These are phyloP conservation scores for Apodemus agrarius DNA, from an alignment of 2,797 vertebrate species.

Conservation along the genomic window DNA sequence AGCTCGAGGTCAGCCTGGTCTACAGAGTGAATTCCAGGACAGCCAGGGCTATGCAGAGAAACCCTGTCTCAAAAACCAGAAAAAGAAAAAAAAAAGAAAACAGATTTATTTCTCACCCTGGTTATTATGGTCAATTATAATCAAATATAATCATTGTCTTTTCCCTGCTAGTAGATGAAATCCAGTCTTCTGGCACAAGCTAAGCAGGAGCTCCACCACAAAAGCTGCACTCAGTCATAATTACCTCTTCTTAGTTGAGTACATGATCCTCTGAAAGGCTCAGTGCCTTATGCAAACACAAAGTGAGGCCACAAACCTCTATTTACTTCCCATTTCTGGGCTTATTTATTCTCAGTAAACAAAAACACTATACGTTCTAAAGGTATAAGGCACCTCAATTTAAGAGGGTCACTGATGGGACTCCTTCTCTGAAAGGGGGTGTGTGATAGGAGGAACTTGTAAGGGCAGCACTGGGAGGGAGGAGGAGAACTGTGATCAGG, in stretches of 20 bases:
- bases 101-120: slow-evolving; percentile 33
- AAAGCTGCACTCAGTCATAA: background rate
- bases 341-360: slow-evolving; percentile 28
- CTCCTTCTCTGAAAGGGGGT: background rate
- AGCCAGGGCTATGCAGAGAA: too few species aligned
- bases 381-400: background rate
- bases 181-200: background rate
- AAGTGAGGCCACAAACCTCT: background rate
- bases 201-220: background rate
- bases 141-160: background rate
- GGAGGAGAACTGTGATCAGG: background rate
- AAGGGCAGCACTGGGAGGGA: background rate
- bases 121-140: background rate
- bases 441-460: background rate
- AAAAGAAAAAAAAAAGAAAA: background rate
- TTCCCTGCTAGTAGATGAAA: background rate
- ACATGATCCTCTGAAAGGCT: background rate
- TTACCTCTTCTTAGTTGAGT: background rate
- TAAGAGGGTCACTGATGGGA: background rate
- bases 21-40: too few species aligned
- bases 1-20: too few species aligned
- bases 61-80: too few species aligned
- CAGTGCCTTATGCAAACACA: background rate
- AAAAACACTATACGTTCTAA: slow-evolving; percentile 29
- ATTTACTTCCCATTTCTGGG: slow-evolving; percentile 36